Evolutionary conservation across 2,888 invertebrate genomes (phyloP).

Genomic region (Drosophila kambysellisi): DNA sequence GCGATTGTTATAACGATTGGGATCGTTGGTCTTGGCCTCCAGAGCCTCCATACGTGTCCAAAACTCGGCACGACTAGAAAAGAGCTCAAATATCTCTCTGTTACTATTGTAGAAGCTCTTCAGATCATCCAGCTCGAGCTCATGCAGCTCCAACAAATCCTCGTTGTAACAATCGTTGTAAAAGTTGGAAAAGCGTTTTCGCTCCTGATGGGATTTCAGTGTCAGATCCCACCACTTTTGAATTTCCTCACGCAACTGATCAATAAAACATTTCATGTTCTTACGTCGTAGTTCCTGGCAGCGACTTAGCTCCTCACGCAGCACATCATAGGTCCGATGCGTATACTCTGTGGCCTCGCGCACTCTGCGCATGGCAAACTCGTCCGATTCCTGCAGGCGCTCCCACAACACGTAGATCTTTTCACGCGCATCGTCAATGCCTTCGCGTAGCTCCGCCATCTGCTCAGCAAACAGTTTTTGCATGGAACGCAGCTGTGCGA

Average conservation of each 20-base stretch:
- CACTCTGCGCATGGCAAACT: slow-evolving; percentile 88
- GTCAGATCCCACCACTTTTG: slow-evolving; percentile 91
- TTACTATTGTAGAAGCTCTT: slow-evolving; percentile 88
- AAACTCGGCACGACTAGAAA: slow-evolving; percentile 89
- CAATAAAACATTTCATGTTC: slow-evolving; percentile 88
- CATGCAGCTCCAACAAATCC: slow-evolving; percentile 91
- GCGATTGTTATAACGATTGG: slow-evolving; percentile 93
- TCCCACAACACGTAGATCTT: slow-evolving; percentile 90
- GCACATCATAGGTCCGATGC: slow-evolving; percentile 78
- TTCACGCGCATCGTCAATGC: slow-evolving; percentile 88
- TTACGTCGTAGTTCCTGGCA: slow-evolving; percentile 91
- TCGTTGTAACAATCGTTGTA: slow-evolving; percentile 90
- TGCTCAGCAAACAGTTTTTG: slow-evolving; percentile 87
- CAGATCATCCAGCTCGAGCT: slow-evolving; percentile 90
- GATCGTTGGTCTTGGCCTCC: slow-evolving; percentile 91
- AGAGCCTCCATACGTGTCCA: slow-evolving; percentile 92
- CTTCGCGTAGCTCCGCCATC: slow-evolving; percentile 86
- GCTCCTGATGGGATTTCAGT: slow-evolving; percentile 88
- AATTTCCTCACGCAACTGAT: slow-evolving; percentile 89
- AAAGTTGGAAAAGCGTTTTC: slow-evolving; percentile 88
- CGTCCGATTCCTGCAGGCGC: slow-evolving; percentile 89
- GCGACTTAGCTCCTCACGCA: slow-evolving; percentile 89
- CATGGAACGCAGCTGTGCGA: slow-evolving; percentile 87
- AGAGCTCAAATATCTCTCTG: slow-evolving; percentile 88
- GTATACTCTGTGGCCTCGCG: slow-evolving; percentile 76